Conservation (phyloP, 2,888 invertebrate species). For the Diaphora mendica region DNA sequence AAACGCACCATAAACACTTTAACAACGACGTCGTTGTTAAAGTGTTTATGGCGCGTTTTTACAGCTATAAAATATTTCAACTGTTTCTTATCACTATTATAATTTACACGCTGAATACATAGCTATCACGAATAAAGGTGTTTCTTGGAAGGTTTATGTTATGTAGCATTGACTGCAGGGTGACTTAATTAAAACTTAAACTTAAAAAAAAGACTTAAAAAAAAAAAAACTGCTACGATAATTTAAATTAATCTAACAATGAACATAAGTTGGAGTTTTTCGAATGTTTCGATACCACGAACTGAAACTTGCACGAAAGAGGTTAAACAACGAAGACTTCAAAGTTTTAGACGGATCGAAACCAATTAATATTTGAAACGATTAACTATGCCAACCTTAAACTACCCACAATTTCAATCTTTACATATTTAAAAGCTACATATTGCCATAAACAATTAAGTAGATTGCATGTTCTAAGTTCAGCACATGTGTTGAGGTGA, state of each 20-base stretch:
- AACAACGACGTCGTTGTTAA: too few species aligned
- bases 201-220: too few species aligned
- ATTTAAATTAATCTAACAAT: not conserved
- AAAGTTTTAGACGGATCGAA: not conserved
- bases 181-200: too few species aligned
- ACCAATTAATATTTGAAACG: not conserved
- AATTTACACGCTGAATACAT: not conserved
- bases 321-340: not conserved
- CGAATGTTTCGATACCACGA: not conserved
- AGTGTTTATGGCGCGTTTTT: not conserved
- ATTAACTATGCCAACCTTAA: constrained; percentile 1
- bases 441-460: constrained; percentile 36
- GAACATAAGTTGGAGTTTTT: not conserved
- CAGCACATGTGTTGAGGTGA: constrained; percentile 66
- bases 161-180: not conserved
- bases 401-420: not conserved
- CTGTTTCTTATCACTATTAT: too few species aligned
- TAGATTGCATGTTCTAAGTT: constrained; percentile 45
- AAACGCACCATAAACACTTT: too few species aligned
- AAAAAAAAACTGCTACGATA: too few species aligned
- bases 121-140: not conserved
- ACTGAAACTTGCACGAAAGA: not conserved
- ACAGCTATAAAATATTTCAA: not conserved
- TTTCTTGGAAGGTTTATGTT: not conserved
- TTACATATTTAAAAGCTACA: constrained; percentile 3